Conservation (phyloP, 2,888 invertebrate species). For the Dorcus parallelipipedus region DNA sequence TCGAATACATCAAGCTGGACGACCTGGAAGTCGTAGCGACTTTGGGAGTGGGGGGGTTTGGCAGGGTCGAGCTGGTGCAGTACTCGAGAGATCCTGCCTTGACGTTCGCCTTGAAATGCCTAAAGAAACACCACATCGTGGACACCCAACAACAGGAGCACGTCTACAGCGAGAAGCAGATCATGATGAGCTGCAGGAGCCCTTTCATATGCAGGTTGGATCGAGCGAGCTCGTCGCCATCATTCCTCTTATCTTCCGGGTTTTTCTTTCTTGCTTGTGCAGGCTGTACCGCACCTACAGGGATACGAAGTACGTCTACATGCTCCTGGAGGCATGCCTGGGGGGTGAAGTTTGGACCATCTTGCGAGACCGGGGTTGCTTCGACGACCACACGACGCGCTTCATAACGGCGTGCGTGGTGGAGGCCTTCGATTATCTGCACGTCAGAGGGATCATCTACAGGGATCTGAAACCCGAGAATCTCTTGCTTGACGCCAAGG, state of each 20-base stretch:
- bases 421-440: constrained; percentile 68
- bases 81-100: constrained; percentile 49
- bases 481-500: constrained; percentile 58
- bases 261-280: constrained; percentile 20
- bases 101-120: constrained; percentile 65
- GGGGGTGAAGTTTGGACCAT: constrained; percentile 74
- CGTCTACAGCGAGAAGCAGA: constrained; percentile 66
- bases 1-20: constrained; percentile 49
- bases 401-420: constrained; percentile 69
- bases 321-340: constrained; percentile 68
- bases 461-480: constrained; percentile 70
- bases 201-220: constrained; percentile 69
- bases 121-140: constrained; percentile 70
- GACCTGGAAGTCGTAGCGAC: constrained; percentile 66
- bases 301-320: constrained; percentile 68
- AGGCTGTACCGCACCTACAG: constrained; percentile 66
- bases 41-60: constrained; percentile 69
- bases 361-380: constrained; percentile 61
- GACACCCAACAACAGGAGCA: constrained; percentile 73
- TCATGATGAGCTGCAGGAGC: constrained; percentile 66
- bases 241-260: not conserved
- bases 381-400: constrained; percentile 63
- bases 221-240: not conserved
- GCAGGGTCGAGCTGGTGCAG: constrained; percentile 63
- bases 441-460: constrained; percentile 60